phyloP scores from a whole-genome alignment of 1,140 invertebrate species.

The Cardiocondyla obscurior region DNA sequence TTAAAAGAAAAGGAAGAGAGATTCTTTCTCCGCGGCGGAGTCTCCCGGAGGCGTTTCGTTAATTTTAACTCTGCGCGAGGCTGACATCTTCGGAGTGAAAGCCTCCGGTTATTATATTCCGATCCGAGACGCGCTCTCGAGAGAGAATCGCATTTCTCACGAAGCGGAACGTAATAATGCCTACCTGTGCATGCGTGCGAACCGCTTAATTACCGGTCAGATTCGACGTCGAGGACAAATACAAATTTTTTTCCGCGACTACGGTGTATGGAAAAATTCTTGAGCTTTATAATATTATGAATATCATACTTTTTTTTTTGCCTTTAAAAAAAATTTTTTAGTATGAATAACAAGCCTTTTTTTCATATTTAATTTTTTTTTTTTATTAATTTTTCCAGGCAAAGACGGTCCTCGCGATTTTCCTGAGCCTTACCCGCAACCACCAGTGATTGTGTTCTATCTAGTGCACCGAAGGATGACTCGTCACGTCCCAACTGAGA shows the following conservation, averaged over 20 bases:
- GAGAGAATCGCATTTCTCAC: slow-evolving; percentile 56
- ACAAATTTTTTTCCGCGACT: not conserved
- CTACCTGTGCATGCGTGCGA: slow-evolving; percentile 46
- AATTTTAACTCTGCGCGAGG: slow-evolving; percentile 52
- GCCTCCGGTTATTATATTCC: slow-evolving; percentile 55
- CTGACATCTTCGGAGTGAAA: slow-evolving; percentile 62
- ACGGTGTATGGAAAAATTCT: not conserved
- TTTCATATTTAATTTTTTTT: too few species aligned
- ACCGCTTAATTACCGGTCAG: slow-evolving; percentile 24
- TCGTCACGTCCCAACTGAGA: too few species aligned
- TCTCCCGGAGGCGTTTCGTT: slow-evolving; percentile 38
- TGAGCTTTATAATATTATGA: not conserved
- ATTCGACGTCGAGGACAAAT: not conserved
- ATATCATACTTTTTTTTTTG: not conserved
- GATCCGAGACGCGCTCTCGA: slow-evolving; percentile 45
- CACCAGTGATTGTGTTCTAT: too few species aligned
- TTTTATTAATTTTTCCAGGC: too few species aligned
- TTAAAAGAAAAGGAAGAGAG: slow-evolving; percentile 30
- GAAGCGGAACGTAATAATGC: slow-evolving; percentile 56
- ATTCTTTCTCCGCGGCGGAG: not conserved
- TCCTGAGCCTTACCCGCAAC: too few species aligned
- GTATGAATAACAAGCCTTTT: too few species aligned
- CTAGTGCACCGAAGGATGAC: too few species aligned
- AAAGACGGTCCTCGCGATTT: too few species aligned
- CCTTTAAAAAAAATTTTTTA: too few species aligned